phyloP scores from a whole-genome alignment of 2,797 vertebrate genomes.

The Chaunax sp. region DNA sequence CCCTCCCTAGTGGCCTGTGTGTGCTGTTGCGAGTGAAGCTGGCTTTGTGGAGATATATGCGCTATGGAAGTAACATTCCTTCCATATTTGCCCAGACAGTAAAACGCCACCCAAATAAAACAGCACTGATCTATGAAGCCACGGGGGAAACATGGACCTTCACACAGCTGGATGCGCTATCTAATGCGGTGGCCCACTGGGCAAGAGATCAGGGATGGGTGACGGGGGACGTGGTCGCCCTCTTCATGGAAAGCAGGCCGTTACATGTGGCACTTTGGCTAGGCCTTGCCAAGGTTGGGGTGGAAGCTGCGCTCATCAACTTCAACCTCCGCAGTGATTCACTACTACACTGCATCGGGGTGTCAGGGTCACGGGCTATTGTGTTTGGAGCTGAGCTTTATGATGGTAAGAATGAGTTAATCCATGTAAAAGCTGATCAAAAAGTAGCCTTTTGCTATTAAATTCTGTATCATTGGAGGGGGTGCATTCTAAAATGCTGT shows the following conservation, averaged over 20 bases:
- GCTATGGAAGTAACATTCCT: constrained; percentile 83
- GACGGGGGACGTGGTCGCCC: constrained; percentile 88
- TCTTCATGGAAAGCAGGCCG: constrained; percentile 92
- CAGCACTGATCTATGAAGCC: constrained; percentile 89
- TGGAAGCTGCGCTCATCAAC: constrained; percentile 91
- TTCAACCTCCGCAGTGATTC: constrained; percentile 89
- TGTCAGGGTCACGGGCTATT: constrained; percentile 85
- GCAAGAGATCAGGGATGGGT: constrained; percentile 84
- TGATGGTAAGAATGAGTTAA: constrained; percentile 81
- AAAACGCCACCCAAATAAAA: constrained; percentile 83
- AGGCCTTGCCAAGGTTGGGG: constrained; percentile 90
- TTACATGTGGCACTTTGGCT: constrained; percentile 92
- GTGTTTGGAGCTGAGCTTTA: constrained; percentile 91
- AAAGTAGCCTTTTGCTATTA: neutral
- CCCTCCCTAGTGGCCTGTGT: constrained; percentile 84
- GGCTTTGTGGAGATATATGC: constrained; percentile 84
- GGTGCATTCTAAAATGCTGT: neutral
- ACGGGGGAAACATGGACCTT: constrained; percentile 90
- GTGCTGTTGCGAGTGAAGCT: constrained; percentile 90
- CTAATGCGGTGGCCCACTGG: constrained; percentile 87
- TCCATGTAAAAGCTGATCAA: neutral
- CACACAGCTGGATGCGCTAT: constrained; percentile 85
- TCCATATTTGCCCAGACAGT: constrained; percentile 87
- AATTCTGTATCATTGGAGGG: neutral
- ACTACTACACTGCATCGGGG: constrained; percentile 87